A percentile compares a stretch with the other conserved stretches of the same genome.
Evolutionary conservation across 2,113 vertebrate genomes (phyloP).

Genomic region (Vulpes vulpes): DNA sequence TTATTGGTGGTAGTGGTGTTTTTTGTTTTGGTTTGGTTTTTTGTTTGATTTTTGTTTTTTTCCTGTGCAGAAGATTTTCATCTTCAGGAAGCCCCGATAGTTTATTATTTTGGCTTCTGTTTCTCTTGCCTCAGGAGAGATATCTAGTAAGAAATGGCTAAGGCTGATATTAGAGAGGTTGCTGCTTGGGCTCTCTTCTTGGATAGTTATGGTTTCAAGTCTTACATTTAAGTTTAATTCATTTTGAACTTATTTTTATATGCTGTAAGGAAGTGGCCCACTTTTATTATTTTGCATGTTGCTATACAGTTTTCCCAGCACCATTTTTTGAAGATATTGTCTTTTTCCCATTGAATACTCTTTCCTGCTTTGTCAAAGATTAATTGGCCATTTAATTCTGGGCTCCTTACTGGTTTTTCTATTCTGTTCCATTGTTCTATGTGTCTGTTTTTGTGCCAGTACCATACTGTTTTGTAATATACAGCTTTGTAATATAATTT

Average conservation of each 20-base stretch:
- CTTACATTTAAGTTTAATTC: not conserved
- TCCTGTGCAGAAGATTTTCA: not conserved
- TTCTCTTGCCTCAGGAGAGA: not conserved
- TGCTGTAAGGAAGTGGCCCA: not conserved
- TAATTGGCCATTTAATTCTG: not conserved
- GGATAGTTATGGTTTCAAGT: not conserved
- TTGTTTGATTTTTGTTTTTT: too few relatives aligned
- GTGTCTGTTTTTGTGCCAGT: not conserved
- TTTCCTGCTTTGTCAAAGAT: not conserved
- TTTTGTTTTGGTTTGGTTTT: too few relatives aligned
- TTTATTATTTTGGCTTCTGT: not conserved
- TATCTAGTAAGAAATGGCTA: not conserved
- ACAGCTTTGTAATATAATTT: not conserved
- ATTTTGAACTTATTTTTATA: not conserved
- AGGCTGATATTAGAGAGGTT: not conserved
- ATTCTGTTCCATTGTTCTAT: not conserved
- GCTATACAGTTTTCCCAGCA: not conserved
- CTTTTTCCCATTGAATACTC: not conserved
- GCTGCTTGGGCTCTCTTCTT: not conserved
- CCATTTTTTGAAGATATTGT: not conserved
- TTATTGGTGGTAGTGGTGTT: too few relatives aligned
- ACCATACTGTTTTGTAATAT: not conserved
- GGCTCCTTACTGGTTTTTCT: not conserved
- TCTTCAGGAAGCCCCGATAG: not conserved
- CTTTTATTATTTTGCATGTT: not conserved